Percentiles rank a stretch among this genome's conserved stretches.
Evolutionary conservation across 2,113 vertebrate genomes (phyloP).

Genomic region (Ceratotherium simum): DNA sequence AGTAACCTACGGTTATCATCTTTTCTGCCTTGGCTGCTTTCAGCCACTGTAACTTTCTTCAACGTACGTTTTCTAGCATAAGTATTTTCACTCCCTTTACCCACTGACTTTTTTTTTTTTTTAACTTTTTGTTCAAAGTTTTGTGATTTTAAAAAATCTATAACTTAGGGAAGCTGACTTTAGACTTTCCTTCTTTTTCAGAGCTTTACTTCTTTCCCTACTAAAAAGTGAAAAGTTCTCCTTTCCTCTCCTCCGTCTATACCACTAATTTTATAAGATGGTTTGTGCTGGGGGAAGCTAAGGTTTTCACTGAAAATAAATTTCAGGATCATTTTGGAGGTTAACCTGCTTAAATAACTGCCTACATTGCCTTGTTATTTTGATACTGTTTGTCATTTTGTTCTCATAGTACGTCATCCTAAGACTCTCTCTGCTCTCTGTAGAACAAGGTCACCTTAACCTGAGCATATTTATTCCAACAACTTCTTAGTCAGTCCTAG

Average conservation of each 20-base stretch:
- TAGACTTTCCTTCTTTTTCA: background rate
- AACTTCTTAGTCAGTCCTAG: background rate
- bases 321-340: background rate
- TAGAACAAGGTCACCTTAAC: conserved; percentile 66
- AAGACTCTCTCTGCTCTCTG: background rate
- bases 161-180: background rate
- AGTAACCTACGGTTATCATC: no score
- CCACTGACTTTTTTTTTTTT: background rate
- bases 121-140: background rate
- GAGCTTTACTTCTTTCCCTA: conserved; percentile 10
- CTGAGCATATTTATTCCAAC: background rate
- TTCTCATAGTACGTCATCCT: background rate
- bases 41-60: background rate
- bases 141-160: background rate
- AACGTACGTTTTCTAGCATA: background rate
- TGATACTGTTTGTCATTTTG: conserved; percentile 21
- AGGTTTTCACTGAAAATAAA: conserved; percentile 39
- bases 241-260: background rate
- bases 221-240: background rate
- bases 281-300: background rate
- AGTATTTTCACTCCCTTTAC: background rate
- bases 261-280: background rate
- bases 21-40: background rate
- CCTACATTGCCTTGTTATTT: background rate
- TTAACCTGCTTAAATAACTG: background rate